Evolutionary conservation across 2,797 vertebrate genomes (phyloP), one percentile per base, ranked within the genome.

Genomic region (Leptatherina wallacei): DNA sequence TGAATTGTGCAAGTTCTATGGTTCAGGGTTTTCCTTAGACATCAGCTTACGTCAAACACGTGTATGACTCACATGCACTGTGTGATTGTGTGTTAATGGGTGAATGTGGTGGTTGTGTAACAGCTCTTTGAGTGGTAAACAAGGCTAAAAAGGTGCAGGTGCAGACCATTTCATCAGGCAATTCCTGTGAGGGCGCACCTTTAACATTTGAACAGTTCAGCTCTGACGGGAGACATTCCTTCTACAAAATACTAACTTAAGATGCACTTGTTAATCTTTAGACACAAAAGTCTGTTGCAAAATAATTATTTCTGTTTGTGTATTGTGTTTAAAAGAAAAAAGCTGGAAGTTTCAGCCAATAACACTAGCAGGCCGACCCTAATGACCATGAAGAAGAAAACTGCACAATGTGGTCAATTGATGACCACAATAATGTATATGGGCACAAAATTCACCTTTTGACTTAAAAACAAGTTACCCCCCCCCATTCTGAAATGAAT

Each of bases 341-440:
- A 7, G 13, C n/a, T 49, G 40, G 59, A n/a, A 0, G 22, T 32
- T 61, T 61, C 12, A 22, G 4, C 2, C 40, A 20, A 6, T 47
- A 38, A 7, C 61, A 6, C 22, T 6, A 1, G 24, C 55, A 38
- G 52, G 24, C 55, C 7, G 58, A n/a, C 6, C 49, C 24, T 71
- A 57, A 66, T 71, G 51, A 56, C 27, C n/a, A 57, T 36, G 62
- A 63, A 33, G 44, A 36, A 60, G 10, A 68, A 36, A 71, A 75
- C 35, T 69, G 65, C n/a, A 59, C 69, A 38, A 69, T 71, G 38
- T 35, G 56, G 58, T 52, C 49, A 36, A 49, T 35, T 9, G 58
- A 8, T 24, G 13, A 4, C 29, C 38, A 32, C 16, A 65, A 55
- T 71, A 42, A 73, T 47, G 63, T 27, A 76, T 51, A 12, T 6